These are phyloP conservation scores for Eucera pruinosa DNA, from an alignment of 2,888 invertebrate species.

Conservation along the genomic window DNA sequence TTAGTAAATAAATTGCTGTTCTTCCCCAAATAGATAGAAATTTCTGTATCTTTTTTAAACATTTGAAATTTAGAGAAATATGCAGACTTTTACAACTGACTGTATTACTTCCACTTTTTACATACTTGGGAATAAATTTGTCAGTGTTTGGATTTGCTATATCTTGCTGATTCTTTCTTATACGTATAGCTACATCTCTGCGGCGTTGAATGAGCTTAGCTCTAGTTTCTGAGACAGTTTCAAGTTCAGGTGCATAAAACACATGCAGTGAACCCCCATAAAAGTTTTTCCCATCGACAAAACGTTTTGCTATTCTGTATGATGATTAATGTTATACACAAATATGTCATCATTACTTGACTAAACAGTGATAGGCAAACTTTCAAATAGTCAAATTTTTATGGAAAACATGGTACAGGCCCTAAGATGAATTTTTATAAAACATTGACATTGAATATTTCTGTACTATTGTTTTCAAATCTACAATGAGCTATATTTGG, in stretches of 20 bases:
- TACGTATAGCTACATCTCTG: conserved; percentile 86
- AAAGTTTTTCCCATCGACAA: conserved; percentile 93
- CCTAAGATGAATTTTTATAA: too few species aligned
- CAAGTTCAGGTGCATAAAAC: conserved; percentile 95
- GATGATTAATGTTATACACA: conserved; percentile 6
- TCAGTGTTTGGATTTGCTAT: conserved; percentile 67
- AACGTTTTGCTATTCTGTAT: conserved; percentile 89
- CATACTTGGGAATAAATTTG: conserved; percentile 76
- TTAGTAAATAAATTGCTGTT: too few species aligned
- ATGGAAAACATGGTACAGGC: too few species aligned
- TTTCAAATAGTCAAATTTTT: too few species aligned
- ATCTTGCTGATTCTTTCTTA: conserved; percentile 78
- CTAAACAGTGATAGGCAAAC: too few species aligned
- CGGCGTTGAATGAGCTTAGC: conserved; percentile 89
- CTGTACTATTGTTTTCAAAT: too few species aligned
- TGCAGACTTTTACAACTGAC: too few species aligned
- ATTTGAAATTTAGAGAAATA: too few species aligned
- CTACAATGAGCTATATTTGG: too few species aligned
- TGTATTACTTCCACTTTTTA: conserved; percentile 1
- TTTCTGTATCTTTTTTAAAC: too few species aligned
- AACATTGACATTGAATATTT: too few species aligned
- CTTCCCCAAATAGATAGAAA: too few species aligned
- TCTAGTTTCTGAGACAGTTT: conserved; percentile 90
- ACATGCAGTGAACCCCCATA: conserved; percentile 94
- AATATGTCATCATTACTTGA: not conserved